Conservation (phyloP, 2,797 vertebrate species). For the Urocyon cinereoargenteus region DNA sequence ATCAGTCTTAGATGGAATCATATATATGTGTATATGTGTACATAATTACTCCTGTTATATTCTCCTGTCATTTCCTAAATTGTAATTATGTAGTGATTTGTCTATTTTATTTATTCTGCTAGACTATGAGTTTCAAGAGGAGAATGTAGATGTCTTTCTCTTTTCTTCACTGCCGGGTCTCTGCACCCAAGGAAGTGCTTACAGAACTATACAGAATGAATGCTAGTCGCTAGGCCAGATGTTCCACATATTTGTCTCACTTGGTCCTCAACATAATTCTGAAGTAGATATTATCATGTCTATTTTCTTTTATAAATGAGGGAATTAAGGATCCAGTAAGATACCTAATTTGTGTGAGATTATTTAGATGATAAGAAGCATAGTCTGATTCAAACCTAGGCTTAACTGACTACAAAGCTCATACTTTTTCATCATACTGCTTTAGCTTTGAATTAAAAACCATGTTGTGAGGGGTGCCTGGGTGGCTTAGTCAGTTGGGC, state of each 20-base stretch:
- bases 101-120: background rate
- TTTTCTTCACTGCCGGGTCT: background rate
- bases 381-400: background rate
- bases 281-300: background rate
- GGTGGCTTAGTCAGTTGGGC: too few relatives aligned
- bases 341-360: background rate
- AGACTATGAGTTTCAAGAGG: background rate
- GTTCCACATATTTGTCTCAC: background rate
- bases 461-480: too few relatives aligned
- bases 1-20: background rate
- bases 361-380: background rate
- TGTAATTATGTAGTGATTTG: background rate
- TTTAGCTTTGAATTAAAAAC: background rate
- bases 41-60: background rate
- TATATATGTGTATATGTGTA: background rate
- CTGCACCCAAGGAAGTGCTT: background rate
- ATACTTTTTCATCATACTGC: background rate
- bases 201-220: background rate
- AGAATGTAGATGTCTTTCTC: background rate
- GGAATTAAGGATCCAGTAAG: background rate
- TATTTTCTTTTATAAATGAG: background rate
- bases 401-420: background rate
- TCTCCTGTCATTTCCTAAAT: background rate
- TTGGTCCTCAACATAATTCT: background rate
- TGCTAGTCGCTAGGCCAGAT: background rate